Evolutionary conservation across 2,888 invertebrate genomes (phyloP).

Genomic region (Melanargia galathea): DNA sequence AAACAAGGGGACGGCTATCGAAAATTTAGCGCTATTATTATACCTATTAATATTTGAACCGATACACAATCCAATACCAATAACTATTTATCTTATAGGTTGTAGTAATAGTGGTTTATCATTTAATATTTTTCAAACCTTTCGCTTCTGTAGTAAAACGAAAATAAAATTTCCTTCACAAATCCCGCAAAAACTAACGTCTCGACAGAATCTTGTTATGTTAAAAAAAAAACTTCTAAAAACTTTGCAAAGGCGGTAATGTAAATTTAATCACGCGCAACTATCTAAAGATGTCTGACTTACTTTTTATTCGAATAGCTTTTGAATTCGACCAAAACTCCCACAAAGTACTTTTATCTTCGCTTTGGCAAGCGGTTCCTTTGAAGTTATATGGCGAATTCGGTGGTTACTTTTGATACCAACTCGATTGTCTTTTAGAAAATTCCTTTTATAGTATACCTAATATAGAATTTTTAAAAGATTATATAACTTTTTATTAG

Average conservation of each 20-base stretch:
- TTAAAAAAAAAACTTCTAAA: constrained; percentile 1
- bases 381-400: constrained; percentile 24
- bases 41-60: no score
- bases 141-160: no score
- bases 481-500: background rate
- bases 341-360: constrained; percentile 25
- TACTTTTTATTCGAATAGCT: constrained; percentile 26
- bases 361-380: constrained; percentile 24
- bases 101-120: no score
- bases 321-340: constrained; percentile 23
- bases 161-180: no score
- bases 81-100: no score
- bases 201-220: background rate
- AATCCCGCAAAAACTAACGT: background rate
- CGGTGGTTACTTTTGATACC: constrained; percentile 19
- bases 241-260: constrained; percentile 15
- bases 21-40: no score
- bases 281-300: constrained; percentile 20
- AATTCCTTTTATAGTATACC: background rate
- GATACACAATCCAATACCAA: no score
- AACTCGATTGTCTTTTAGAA: constrained; percentile 16
- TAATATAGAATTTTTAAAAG: background rate
- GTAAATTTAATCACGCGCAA: constrained; percentile 24
- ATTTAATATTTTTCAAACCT: no score
- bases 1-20: no score